These are phyloP conservation scores for Melanargia galathea DNA, from an alignment of 2,888 invertebrate genomes.

Conservation along the genomic window DNA sequence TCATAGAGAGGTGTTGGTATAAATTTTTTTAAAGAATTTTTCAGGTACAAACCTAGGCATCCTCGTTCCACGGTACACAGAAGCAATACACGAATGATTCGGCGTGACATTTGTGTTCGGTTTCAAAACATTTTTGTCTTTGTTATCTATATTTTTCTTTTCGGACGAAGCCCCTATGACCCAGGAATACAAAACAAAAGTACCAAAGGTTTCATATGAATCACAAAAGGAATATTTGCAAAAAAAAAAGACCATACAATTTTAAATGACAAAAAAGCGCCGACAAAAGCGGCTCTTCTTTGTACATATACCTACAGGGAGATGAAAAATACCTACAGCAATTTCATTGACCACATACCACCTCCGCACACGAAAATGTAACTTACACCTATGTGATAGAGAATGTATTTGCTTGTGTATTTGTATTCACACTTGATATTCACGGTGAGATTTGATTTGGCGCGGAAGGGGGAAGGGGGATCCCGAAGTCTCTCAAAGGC, in stretches of 20 bases:
- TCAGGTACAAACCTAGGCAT: too few relatives aligned
- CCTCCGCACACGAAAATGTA: conserved; percentile 13
- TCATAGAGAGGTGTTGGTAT: too few relatives aligned
- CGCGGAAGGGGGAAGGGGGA: conserved; percentile 27
- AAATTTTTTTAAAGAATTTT: too few relatives aligned
- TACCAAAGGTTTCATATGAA: not conserved
- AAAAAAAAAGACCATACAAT: not conserved
- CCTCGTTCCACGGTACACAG: too few relatives aligned
- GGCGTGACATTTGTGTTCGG: not conserved
- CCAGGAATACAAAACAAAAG: not conserved
- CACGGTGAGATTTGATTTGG: conserved; percentile 37
- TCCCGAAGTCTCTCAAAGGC: conserved; percentile 29
- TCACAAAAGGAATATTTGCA: not conserved
- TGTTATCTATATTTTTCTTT: not conserved
- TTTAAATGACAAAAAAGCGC: conserved; percentile 11
- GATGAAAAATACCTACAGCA: conserved; percentile 35
- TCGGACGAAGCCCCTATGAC: not conserved
- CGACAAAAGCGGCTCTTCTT: conserved; percentile 19
- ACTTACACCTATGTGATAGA: conserved; percentile 14
- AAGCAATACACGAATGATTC: too few relatives aligned
- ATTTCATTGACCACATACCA: conserved; percentile 32
- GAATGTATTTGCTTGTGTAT: conserved; percentile 17
- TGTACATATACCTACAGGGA: conserved; percentile 21
- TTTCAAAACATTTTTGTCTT: not conserved
- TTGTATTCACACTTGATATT: conserved; percentile 30